Evolutionary conservation across 2,113 vertebrate genomes (phyloP), one percentile per base, ranked within the genome.

Genomic region (Fulica atra): DNA sequence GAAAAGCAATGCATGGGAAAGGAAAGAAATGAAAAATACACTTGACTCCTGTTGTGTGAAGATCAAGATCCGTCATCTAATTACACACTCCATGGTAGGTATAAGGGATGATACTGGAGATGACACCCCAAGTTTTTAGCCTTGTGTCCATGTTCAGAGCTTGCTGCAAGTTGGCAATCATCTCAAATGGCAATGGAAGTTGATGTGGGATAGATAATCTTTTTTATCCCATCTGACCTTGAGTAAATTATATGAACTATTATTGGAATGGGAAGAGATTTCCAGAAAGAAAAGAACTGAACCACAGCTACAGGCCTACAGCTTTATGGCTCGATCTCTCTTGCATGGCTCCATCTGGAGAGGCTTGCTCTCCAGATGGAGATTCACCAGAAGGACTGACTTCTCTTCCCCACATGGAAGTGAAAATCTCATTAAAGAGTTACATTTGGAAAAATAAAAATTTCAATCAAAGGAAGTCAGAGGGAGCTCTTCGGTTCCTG

Each of bases 31-130:
- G 24, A 72, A 65, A 93, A 92, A 70, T 40, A 31, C 3, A 8
- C 13, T 38, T 44, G 48, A 69, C 17, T 88, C 26, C 42, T 64
- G 31, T 65, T 57, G 19, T 70, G 54, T 88, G 44, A 82, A 69
- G 57, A 79, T 63, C 46, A 63, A 68, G 70, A 77, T 90, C 35
- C 3, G 3, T 73, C 68, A 53, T 38, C 38, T 76, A 42, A 77
- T 74, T 82, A 71, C 2, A 1, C 4, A 9, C 16, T 40, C 53
- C 0, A 0, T 57, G 17, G 10, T 64, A 29, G 4, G 8, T 42
- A 16, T n/a, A 38, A 60, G 44, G n/a, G 15, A 28, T 60, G 53
- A 26, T 66, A 40, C 12, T 35, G 42, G 42, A 65, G 21, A 19
- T n/a, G 33, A 31, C 24, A 80, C 31, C 72, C 71, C 24, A 40